Evolutionary conservation across 2,888 invertebrate genomes (phyloP).

Genomic region (Syrista parreyssii): DNA sequence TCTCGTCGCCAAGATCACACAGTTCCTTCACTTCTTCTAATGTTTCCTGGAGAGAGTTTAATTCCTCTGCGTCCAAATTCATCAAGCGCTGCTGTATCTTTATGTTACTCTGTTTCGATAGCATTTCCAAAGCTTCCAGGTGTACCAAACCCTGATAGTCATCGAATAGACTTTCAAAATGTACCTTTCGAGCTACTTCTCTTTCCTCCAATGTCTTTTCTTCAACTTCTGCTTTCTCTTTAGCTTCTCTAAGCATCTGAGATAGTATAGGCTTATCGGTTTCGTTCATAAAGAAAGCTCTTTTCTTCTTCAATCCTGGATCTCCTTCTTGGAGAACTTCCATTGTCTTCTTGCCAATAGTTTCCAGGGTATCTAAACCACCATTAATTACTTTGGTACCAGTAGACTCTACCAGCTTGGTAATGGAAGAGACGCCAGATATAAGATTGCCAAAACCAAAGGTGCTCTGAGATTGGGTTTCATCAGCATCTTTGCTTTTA

Average conservation of each 20-base stretch:
- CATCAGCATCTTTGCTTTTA: constrained; percentile 28
- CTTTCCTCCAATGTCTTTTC: constrained; percentile 68
- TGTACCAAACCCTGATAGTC: constrained; percentile 90
- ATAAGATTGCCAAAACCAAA: constrained; percentile 75
- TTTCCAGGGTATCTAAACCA: constrained; percentile 89
- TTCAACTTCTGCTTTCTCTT: constrained; percentile 74
- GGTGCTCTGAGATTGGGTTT: constrained; percentile 45
- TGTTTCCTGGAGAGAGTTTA: constrained; percentile 79
- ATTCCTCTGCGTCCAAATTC: constrained; percentile 70
- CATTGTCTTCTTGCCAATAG: constrained; percentile 95
- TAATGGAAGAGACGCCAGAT: constrained; percentile 73
- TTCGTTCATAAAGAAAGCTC: constrained; percentile 75
- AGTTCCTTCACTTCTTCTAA: constrained; percentile 83
- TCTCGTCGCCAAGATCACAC: constrained; percentile 79
- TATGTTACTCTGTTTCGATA: constrained; percentile 83
- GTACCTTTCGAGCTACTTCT: constrained; percentile 68
- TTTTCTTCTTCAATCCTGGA: constrained; percentile 85
- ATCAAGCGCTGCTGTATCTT: constrained; percentile 77
- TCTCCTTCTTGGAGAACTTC: constrained; percentile 93
- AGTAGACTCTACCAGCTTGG: constrained; percentile 78
- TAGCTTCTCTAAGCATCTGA: constrained; percentile 78
- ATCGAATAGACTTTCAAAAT: constrained; percentile 86
- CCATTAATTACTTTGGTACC: constrained; percentile 81
- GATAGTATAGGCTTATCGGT: constrained; percentile 75
- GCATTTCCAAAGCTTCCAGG: constrained; percentile 90